Percentiles rank a stretch among this genome's conserved stretches.
phyloP scores from a whole-genome alignment of 2,113 vertebrate species.

The Hyperoodon ampullatus region DNA sequence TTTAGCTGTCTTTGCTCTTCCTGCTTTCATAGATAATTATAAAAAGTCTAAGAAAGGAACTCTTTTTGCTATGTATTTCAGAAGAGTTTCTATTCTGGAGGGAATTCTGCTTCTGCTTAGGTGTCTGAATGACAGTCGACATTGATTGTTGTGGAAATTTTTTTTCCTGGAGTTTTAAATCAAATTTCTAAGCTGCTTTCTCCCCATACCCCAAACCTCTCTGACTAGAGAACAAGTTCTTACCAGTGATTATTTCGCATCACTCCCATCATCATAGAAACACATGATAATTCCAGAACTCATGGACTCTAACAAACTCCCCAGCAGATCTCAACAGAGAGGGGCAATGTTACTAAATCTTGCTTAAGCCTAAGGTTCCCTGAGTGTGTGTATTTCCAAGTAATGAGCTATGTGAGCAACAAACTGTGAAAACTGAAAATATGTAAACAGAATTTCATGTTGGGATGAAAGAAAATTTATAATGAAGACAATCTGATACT shows the following conservation, averaged over 20 bases:
- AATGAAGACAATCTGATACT: neutral
- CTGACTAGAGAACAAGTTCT: slow-evolving; percentile 19
- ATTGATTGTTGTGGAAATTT: slow-evolving; percentile 17
- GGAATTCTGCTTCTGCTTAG: slow-evolving; percentile 62
- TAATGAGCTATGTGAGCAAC: neutral
- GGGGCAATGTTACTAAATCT: neutral
- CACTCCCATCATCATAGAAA: neutral
- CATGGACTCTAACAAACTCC: slow-evolving; percentile 46
- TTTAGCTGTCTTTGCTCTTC: slow-evolving; percentile 55
- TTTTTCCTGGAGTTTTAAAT: slow-evolving; percentile 52
- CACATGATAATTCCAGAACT: slow-evolving; percentile 56
- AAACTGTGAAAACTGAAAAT: slow-evolving; percentile 5
- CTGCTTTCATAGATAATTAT: slow-evolving; percentile 63
- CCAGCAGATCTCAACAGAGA: slow-evolving; percentile 32
- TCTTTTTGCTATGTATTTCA: slow-evolving; percentile 54
- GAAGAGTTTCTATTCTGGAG: slow-evolving; percentile 13
- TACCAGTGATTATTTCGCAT: slow-evolving; percentile 51
- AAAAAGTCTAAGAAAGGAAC: slow-evolving; percentile 55
- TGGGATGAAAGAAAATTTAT: slow-evolving; percentile 5
- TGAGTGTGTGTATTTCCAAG: neutral
- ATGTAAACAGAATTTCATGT: neutral
- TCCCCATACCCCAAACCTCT: neutral
- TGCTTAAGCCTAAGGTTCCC: neutral
- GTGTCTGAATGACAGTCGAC: slow-evolving; percentile 9
- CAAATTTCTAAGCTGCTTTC: slow-evolving; percentile 48